These are phyloP conservation scores for Chaetorhynchus papuensis DNA, from an alignment of 2,113 vertebrate genomes.

Conservation along the genomic window DNA sequence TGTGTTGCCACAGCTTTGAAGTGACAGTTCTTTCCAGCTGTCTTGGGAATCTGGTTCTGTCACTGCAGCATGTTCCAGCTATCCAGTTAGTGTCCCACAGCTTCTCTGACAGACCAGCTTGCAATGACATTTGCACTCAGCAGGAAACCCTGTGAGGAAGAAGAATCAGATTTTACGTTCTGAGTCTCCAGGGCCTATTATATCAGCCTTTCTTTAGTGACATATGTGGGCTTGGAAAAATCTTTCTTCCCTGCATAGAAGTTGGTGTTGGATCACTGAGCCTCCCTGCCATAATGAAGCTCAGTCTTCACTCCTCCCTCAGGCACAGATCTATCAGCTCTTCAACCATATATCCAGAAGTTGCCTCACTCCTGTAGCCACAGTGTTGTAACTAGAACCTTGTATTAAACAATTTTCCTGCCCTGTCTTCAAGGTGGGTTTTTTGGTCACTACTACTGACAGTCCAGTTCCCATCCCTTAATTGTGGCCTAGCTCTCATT, in stretches of 20 bases:
- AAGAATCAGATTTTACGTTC: background rate
- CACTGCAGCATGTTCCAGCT: background rate
- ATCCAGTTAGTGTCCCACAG: background rate
- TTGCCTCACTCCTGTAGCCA: background rate
- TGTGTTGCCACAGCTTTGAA: background rate
- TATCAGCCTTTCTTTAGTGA: background rate
- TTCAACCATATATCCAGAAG: background rate
- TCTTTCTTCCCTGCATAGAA: background rate
- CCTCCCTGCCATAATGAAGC: background rate
- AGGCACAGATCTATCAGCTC: background rate
- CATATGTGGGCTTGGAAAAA: background rate
- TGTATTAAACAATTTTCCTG: background rate
- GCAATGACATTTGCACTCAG: background rate
- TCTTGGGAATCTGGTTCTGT: background rate
- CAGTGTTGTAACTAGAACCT: background rate
- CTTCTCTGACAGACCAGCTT: background rate
- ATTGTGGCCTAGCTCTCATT: background rate
- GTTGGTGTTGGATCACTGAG: background rate
- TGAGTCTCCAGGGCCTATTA: background rate
- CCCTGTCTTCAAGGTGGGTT: background rate
- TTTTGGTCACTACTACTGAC: background rate
- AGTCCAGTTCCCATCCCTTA: background rate
- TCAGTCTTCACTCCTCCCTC: background rate
- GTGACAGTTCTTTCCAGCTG: background rate
- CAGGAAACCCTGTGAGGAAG: background rate